Base-by-base conservation (phyloP, 1,140 invertebrate genomes). In the Heliconius eleuchia region DNA sequence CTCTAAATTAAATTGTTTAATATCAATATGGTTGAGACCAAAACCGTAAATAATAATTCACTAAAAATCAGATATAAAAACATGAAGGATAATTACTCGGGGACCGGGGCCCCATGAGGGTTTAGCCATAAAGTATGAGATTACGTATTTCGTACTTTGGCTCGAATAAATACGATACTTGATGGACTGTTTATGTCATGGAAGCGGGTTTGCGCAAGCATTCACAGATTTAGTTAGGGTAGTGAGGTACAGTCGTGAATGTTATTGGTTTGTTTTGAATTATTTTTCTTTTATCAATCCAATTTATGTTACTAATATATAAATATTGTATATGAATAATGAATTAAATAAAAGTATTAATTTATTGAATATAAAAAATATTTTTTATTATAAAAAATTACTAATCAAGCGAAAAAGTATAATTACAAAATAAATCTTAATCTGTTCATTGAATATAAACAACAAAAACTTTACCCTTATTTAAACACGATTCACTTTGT, bases 161-260 rank as follows among this genome's bases (percentile, higher is more conserved):
- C 50, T 55, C 75, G 79, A 87, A 89, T 91, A 91, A 93, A 93
- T 89, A 82, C 83, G 82, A 85, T 93, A 91, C 90, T 93, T 92
- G 85, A 90, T 86, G 85, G 87, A 90, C 85, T 92, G 89, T 93
- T 94, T 94, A 88, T 94, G 90, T 93, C 91, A 93, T 94, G 92
- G 91, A 94, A 94, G 93, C 93, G 93, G 92, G 93, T 94, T 94
- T 94, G 93, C 84, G 93, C 91, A 94, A 94, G 93, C 93, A 94
- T 94, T 93, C 93, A 94, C 92, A 92, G 93, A 94, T 94, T 94
- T 93, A 87, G 91, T 88, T 93, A 86, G 92, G 92, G 92, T 93
- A 90, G 87, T 83, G 76, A 57, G 76, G 90, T 92, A 94, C 89
- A 85, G 88, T 86, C 85, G 88, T 16, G 77, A 34, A 78, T 74